phyloP scores from a whole-genome alignment of 2,797 vertebrate species.

The Danio aesculapii region DNA sequence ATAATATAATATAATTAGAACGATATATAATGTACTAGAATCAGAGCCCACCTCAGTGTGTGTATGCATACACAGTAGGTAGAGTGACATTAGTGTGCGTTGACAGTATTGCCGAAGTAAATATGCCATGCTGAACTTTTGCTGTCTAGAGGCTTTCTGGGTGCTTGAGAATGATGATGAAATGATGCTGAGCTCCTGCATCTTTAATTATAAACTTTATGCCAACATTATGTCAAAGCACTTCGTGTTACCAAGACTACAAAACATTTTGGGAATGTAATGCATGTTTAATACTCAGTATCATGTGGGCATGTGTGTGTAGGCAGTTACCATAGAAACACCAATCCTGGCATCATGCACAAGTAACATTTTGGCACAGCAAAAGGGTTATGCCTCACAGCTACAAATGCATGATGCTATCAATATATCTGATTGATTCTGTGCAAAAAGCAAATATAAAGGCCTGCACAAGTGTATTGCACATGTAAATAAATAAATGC shows the following conservation, averaged over 20 bases:
- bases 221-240: conserved; percentile 51
- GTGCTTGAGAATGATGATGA: not conserved
- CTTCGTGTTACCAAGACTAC: conserved; percentile 63
- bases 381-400: conserved; percentile 61
- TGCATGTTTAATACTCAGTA: conserved; percentile 68
- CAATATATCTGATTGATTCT: conserved; percentile 63
- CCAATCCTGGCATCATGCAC: conserved; percentile 76
- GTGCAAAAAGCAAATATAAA: conserved; percentile 14
- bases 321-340: conserved; percentile 79
- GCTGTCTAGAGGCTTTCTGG: not conserved
- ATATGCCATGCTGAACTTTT: not conserved
- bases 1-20: too few relatives aligned
- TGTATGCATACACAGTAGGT: too few relatives aligned
- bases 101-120: conserved; percentile 7
- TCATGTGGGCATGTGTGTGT: conserved; percentile 75
- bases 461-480: not conserved
- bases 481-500: not conserved
- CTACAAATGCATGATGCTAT: conserved; percentile 52
- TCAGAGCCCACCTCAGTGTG: too few relatives aligned
- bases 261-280: conserved; percentile 63
- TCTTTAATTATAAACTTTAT: conserved; percentile 66
- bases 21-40: too few relatives aligned
- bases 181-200: conserved; percentile 27
- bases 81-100: not conserved
- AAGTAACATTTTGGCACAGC: conserved; percentile 71